Evolutionary conservation across 2,797 vertebrate species (phyloP).

Genomic region (Zenarchopterus dispar): DNA sequence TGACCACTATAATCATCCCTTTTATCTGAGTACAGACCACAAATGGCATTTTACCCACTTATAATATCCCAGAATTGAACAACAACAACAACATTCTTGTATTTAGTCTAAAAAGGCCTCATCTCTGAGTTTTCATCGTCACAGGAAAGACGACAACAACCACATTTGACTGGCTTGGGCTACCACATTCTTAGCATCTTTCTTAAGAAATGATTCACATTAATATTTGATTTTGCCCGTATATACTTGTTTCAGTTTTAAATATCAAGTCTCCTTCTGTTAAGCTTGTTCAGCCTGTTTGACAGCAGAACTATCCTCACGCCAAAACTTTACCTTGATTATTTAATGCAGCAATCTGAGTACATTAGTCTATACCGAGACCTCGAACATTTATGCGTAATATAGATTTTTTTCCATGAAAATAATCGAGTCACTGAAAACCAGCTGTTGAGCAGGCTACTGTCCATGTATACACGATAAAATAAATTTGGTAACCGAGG

Average conservation of each 20-base stretch:
- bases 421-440: not conserved
- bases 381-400: too few species aligned
- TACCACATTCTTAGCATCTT: not conserved
- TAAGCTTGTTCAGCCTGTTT: not conserved
- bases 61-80: too few species aligned
- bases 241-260: too few species aligned
- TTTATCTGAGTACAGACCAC: not conserved
- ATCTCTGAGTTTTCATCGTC: not conserved
- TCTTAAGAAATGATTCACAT: not conserved
- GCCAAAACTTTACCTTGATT: too few species aligned
- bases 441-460: too few species aligned
- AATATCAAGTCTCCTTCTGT: too few species aligned
- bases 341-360: too few species aligned
- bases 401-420: not conserved
- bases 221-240: not conserved
- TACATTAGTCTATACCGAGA: too few species aligned
- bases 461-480: not conserved
- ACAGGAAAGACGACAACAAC: too few species aligned
- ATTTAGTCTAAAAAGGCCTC: not conserved
- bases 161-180: not conserved
- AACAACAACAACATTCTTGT: too few species aligned
- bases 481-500: not conserved
- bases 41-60: not conserved
- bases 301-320: not conserved
- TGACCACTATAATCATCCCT: too few species aligned